These are phyloP conservation scores for Octodon degus DNA, from an alignment of 2,113 vertebrate species.

Conservation along the genomic window DNA sequence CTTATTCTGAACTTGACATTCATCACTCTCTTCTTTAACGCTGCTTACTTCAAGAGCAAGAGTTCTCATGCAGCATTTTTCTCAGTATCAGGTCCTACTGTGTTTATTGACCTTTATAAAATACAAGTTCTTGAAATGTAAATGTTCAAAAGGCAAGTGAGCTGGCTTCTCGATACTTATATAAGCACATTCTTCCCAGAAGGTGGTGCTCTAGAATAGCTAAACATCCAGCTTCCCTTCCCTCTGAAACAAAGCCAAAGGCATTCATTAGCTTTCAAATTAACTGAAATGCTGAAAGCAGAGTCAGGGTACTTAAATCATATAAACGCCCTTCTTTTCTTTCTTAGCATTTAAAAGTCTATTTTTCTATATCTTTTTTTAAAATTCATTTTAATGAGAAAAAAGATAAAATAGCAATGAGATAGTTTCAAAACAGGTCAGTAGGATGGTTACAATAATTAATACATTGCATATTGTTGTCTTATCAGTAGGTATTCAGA, in stretches of 20 bases:
- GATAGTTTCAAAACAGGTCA: too few species aligned
- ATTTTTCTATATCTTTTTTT: neutral
- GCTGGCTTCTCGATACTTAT: neutral
- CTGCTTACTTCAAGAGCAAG: neutral
- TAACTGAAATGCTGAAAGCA: constrained; percentile 45
- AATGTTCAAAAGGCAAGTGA: neutral
- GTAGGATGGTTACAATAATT: too few species aligned
- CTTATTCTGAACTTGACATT: neutral
- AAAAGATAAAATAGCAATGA: too few species aligned
- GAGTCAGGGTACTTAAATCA: neutral
- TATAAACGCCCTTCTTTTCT: constrained; percentile 6
- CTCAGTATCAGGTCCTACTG: neutral
- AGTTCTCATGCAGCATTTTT: neutral
- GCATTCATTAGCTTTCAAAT: neutral
- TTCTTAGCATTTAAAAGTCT: constrained; percentile 36
- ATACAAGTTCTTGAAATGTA: neutral
- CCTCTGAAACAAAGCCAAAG: neutral
- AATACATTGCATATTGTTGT: too few species aligned
- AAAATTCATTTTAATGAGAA: too few species aligned
- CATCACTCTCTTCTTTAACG: neutral
- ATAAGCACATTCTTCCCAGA: constrained; percentile 69
- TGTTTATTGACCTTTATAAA: neutral
- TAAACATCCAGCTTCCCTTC: neutral
- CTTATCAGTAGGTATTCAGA: too few species aligned
- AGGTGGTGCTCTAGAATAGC: constrained; percentile 85